Percentiles rank a stretch among this genome's conserved stretches.
Conservation (phyloP, 1,140 invertebrate species). For the Elymnias hypermnestra region DNA sequence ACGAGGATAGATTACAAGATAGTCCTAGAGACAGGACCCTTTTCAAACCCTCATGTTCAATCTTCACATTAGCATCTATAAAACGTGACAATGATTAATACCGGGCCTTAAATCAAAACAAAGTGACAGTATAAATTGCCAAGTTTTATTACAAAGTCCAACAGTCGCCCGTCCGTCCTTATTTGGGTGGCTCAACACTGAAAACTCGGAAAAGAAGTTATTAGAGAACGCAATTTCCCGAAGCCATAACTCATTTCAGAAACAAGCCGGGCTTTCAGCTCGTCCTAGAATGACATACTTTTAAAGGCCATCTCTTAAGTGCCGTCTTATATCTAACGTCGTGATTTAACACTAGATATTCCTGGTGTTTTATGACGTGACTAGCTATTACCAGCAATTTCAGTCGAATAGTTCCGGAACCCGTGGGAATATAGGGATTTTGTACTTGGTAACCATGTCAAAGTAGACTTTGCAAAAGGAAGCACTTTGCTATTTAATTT, state of each 20-base stretch:
- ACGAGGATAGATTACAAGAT: not conserved
- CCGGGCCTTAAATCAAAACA: constrained; percentile 42
- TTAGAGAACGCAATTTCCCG: constrained; percentile 63
- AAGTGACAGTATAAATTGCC: constrained; percentile 44
- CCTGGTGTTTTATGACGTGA: no score
- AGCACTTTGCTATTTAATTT: no score
- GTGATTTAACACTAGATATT: no score
- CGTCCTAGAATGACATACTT: constrained; percentile 12
- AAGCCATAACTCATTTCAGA: constrained; percentile 62
- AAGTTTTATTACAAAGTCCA: constrained; percentile 60
- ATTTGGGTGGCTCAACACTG: constrained; percentile 52
- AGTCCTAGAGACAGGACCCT: not conserved
- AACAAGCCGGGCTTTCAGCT: constrained; percentile 35
- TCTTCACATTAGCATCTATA: constrained; percentile 14
- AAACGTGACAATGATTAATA: constrained; percentile 24
- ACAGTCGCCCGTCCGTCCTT: constrained; percentile 43
- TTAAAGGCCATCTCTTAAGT: constrained; percentile 11
- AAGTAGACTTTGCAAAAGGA: no score
- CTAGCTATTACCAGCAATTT: no score
- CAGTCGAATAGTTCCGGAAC: no score
- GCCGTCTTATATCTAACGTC: not conserved
- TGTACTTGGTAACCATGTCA: no score
- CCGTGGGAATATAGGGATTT: no score
- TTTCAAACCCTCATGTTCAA: constrained; percentile 1
- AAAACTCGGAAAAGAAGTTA: constrained; percentile 59